Evolutionary conservation across 1,140 invertebrate genomes (phyloP), one percentile per base, ranked within the genome.

Genomic region (Drosophila kepulauana): DNA sequence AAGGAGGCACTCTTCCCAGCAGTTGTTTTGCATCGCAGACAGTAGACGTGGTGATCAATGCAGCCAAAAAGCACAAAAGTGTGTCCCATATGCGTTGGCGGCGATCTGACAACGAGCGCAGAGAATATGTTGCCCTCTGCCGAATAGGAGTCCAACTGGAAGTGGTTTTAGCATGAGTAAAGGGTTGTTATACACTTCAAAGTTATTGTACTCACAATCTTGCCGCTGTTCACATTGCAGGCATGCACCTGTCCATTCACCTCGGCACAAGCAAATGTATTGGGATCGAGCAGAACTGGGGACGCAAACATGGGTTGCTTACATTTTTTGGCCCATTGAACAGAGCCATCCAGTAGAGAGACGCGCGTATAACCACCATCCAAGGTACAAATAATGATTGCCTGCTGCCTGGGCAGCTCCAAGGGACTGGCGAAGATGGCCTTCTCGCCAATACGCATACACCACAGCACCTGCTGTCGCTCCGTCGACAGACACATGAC

Each of bases 21-120:
- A 8, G 59, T 62, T 1, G 84, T 78, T 15, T 67, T 89, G 13
- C 75, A 85, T 15, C 72, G 70, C 52, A 92, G 56, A 38, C 91
- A 92, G 41, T 92, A 91, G 0, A 92, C 38, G 63, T 88, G 56
- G 1, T 89, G 72, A 73, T 92, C 88, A 41, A 92, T 88, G 45
- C 85, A 92, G 5, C 91, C 91, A 35, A 92, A 92, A 1, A 92
- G n/a, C 5, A 91, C 69, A 70, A 84, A 84, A 1, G 57, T 68
- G 0, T 84, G 43, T 1, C 82, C 81, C 67, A 76, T 84, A 8
- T 62, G 57, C 2, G 84, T 88, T 2, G 84, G 85, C n/a, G 84
- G 74, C 1, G 68, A 52, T 38, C 77, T 64, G 2, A 80, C 66
- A 6, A 87, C 68, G 11, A 91, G 43, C 5, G 82, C 79, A 4